Base-by-base conservation (phyloP, 2,113 vertebrate species). In the Rhabdomys dilectus region DNA sequence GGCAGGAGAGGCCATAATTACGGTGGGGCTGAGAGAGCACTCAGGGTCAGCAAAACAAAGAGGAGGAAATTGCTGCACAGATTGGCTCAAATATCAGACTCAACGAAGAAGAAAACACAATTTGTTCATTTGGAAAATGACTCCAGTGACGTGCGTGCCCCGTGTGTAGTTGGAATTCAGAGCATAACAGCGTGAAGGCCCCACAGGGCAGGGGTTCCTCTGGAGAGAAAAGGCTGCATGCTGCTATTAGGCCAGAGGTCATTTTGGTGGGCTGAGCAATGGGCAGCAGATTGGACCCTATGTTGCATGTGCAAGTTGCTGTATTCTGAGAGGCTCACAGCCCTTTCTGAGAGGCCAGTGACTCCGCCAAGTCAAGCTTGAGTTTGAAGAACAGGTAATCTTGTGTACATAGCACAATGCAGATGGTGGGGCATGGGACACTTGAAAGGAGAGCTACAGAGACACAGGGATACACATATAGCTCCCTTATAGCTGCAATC, bases 71-170 rank as follows among this genome's bases (percentile, higher is more conserved):
- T 98, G 97, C 91, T 96, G 98, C 98, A 97, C 97, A 98, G 97
- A 98, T 97, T 98, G 98, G 98, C 98, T 98, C 98, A 97, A 97
- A 98, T 98, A 97, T 97, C 97, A 98, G 97, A 95, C 98, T 98
- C 98, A 98, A 75, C 62, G 94, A 98, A 96, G 97, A 98, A 98
- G 97, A 98, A 98, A 98, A 98, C 96, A 96, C 95, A 97, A 98
- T 98, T 98, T 98, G 97, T 98, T 98, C 97, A 97, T 98, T 98
- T 98, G 91, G 98, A 98, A 98, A 98, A 98, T 97, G 62, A 98
- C 87, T 97, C 96, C 34, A 24, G 66, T 90, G 97, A 96, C 96
- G 22, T 96, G 96, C 95, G 77, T 72, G 91, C 53, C 91, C 91
- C 82, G 42, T 36, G 24, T 42, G 7, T n/a, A 45, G 78, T 91